Evolutionary conservation across 2,888 invertebrate genomes (phyloP).

Genomic region (Mythimna loreyi): DNA sequence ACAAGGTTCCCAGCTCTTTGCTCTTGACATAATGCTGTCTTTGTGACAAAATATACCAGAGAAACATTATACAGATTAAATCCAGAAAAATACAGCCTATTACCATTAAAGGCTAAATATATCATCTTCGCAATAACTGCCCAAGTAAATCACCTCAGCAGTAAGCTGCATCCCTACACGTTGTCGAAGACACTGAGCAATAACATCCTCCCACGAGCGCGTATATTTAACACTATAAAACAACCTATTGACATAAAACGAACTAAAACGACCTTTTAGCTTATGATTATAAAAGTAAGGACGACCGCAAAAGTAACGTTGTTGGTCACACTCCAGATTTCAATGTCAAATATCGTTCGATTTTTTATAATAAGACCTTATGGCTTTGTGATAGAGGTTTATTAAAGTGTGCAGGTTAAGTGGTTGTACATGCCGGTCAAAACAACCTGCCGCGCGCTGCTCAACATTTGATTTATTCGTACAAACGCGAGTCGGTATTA

Average conservation of each 20-base stretch:
- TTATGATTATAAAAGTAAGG: constrained; percentile 1
- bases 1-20: not conserved
- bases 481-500: constrained; percentile 81
- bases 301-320: constrained; percentile 31
- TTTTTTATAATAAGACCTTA: constrained; percentile 39
- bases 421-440: constrained; percentile 66
- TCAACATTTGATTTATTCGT: constrained; percentile 83
- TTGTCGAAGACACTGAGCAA: constrained; percentile 84
- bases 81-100: constrained; percentile 35
- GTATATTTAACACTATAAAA: constrained; percentile 78
- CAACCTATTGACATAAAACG: constrained; percentile 29
- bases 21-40: not conserved
- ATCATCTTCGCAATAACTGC: constrained; percentile 58
- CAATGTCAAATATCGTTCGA: constrained; percentile 21
- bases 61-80: constrained; percentile 8
- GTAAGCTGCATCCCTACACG: constrained; percentile 76
- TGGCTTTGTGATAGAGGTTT: constrained; percentile 28
- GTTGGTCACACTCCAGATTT: constrained; percentile 55
- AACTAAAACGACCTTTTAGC: constrained; percentile 4
- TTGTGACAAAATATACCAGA: constrained; percentile 16
- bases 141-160: constrained; percentile 62
- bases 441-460: constrained; percentile 78
- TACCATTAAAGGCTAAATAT: constrained; percentile 55
- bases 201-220: constrained; percentile 82
- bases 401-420: not conserved